Percentiles rank a stretch among this genome's conserved stretches.
Evolutionary conservation across 1,140 invertebrate genomes (phyloP).

Genomic region (Diploscapter pachys): DNA sequence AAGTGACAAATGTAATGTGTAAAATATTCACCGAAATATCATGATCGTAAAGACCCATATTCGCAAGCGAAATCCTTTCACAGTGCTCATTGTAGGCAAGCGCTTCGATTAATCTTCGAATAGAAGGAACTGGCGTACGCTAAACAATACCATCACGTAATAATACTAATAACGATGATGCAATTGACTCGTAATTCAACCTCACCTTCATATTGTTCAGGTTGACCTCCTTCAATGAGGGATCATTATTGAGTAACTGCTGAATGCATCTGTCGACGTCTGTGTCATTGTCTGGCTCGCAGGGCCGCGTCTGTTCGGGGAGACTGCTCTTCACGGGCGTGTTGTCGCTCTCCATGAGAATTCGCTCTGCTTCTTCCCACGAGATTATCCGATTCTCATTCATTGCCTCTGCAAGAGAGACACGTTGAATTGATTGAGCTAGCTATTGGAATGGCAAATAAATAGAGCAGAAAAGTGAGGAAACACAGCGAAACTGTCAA

Average conservation of each 20-base stretch:
- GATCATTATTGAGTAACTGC: constrained; percentile 61
- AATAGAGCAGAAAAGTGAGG: too few relatives aligned
- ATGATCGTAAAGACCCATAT: constrained; percentile 62
- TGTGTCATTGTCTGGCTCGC: constrained; percentile 63
- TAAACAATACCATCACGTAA: constrained; percentile 43
- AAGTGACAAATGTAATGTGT: neutral
- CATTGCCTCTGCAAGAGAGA: constrained; percentile 40
- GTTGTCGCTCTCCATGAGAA: constrained; percentile 47
- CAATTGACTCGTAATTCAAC: neutral
- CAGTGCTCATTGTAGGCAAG: constrained; percentile 62
- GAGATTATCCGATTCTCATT: constrained; percentile 47
- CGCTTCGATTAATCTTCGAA: constrained; percentile 61
- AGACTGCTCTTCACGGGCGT: constrained; percentile 46
- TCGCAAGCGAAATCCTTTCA: constrained; percentile 62
- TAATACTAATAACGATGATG: constrained; percentile 5
- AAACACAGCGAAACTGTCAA: too few relatives aligned
- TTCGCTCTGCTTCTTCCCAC: constrained; percentile 57
- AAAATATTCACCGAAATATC: constrained; percentile 59
- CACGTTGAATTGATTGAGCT: too few relatives aligned
- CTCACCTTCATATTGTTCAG: constrained; percentile 60
- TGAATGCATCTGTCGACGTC: constrained; percentile 62
- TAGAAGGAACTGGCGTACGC: constrained; percentile 62
- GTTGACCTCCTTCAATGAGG: constrained; percentile 56
- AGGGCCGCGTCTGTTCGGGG: constrained; percentile 55
- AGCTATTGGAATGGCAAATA: too few relatives aligned